Evolutionary conservation across 2,113 vertebrate genomes (phyloP), one percentile per base, ranked within the genome.

Genomic region (Corythornis madagascariensis): DNA sequence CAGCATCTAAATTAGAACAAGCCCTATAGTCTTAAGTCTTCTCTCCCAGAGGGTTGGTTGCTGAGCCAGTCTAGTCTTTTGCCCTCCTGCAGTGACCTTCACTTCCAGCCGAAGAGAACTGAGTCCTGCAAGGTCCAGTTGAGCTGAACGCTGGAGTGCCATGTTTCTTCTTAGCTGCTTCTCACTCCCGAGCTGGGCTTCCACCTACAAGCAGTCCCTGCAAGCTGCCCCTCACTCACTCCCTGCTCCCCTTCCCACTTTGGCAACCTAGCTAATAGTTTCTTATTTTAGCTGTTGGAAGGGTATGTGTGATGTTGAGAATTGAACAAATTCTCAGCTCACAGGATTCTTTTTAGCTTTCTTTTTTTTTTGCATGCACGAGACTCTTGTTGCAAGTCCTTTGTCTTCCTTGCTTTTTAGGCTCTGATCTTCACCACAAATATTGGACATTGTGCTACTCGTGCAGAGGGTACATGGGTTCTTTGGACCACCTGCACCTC

Each of bases 281-380:
- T 60, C 74, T 75, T 67, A 71, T 93, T 92, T 94, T 75, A 94
- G 84, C 90, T 82, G 52, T 45, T 76, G 65, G 60, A 66, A 76
- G 60, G 42, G 12, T 20, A 22, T n/a, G 35, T 70, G 64, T 55
- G 87, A 71, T 1, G 4, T 12, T 22, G 69, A 59, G 74, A 63
- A 71, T 59, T 21, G 53, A 75, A 81, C 73, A 25, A 5, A 7
- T 31, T 45, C 48, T n/a, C 70, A 81, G 61, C 73, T 87, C 66
- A 66, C 57, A 38, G 2, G 1, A 17, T 16, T 25, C 65, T 71
- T 73, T n/a, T 38, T 91, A 21, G 22, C 7, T 50, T 47, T 47
- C 16, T 69, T 59, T 40, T 59, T 61, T 35, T 56, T 9, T 47
- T 55, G 43, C 13, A 2, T 42, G 38, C 43, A 52, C 1, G 1